Conservation (phyloP, 2,797 vertebrate species). For the Oophaga sylvatica region DNA sequence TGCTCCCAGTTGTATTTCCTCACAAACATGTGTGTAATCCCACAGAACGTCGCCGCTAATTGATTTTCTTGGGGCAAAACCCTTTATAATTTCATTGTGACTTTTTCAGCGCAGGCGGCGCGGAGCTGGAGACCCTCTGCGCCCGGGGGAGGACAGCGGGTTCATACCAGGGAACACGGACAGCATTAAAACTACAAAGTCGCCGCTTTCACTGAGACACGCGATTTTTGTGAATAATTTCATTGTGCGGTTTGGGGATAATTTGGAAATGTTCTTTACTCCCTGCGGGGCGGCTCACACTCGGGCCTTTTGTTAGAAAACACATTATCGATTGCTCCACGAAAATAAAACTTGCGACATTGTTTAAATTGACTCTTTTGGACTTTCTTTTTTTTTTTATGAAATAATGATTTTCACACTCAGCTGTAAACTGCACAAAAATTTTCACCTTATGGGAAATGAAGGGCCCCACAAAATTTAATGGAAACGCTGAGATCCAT, state of each 20-base stretch:
- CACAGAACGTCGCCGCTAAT: conserved; percentile 35
- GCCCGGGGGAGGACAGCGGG: too few species aligned
- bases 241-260: conserved; percentile 41
- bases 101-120: conserved; percentile 18
- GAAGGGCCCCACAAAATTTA: neutral
- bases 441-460: conserved; percentile 1
- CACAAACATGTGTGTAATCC: conserved; percentile 25
- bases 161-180: conserved; percentile 35
- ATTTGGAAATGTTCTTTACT: conserved; percentile 46
- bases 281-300: conserved; percentile 19
- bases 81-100: conserved; percentile 43
- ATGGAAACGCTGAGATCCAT: neutral
- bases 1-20: conserved; percentile 15
- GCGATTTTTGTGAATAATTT: conserved; percentile 45
- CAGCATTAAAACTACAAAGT: conserved; percentile 36
- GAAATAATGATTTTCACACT: conserved; percentile 44
- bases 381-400: conserved; percentile 13
- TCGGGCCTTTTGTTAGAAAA: conserved; percentile 44
- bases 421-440: conserved; percentile 4
- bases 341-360: conserved; percentile 13
- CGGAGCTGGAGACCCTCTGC: neutral
- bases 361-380: conserved; percentile 40
- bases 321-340: conserved; percentile 48
- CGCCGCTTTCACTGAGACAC: conserved; percentile 32
- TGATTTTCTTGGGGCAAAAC: conserved; percentile 30